Conservation (phyloP, 2,888 invertebrate genomes). For the Andrena trimmerana region DNA sequence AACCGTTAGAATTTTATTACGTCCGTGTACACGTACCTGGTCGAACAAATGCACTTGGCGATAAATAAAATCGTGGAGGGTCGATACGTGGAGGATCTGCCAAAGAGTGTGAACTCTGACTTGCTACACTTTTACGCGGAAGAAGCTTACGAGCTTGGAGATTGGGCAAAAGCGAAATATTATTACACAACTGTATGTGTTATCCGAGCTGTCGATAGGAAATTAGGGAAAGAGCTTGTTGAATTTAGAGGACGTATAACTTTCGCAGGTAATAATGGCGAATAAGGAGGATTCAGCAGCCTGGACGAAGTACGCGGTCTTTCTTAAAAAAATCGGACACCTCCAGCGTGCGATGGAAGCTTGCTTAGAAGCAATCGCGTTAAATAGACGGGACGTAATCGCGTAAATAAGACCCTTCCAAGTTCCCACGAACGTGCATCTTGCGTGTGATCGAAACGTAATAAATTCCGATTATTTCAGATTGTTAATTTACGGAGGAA, state of each 20-base stretch:
- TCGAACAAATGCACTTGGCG: constrained; percentile 76
- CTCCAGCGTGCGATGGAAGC: constrained; percentile 73
- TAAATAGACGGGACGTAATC: constrained; percentile 71
- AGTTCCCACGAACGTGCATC: not conserved
- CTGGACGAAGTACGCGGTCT: constrained; percentile 76
- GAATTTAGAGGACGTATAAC: not conserved
- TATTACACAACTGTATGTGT: constrained; percentile 64
- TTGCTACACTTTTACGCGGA: constrained; percentile 69
- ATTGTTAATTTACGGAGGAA: constrained; percentile 71
- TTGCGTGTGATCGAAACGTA: not conserved
- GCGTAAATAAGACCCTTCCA: constrained; percentile 64
- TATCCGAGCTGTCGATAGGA: not conserved
- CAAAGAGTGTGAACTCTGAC: not conserved
- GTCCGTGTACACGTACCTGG: constrained; percentile 73
- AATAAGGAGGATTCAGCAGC: constrained; percentile 60
- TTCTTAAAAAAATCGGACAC: constrained; percentile 68
- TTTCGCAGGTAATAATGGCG: constrained; percentile 65
- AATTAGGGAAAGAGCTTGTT: not conserved
- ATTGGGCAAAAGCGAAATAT: constrained; percentile 65
- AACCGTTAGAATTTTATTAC: constrained; percentile 73
- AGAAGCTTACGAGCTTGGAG: constrained; percentile 74
- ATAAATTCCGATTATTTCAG: constrained; percentile 50
- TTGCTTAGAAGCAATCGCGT: constrained; percentile 72
- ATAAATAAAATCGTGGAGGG: constrained; percentile 71
- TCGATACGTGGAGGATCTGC: constrained; percentile 16